phyloP scores from a whole-genome alignment of 2,888 invertebrate species.

The Thalpophila matura region DNA sequence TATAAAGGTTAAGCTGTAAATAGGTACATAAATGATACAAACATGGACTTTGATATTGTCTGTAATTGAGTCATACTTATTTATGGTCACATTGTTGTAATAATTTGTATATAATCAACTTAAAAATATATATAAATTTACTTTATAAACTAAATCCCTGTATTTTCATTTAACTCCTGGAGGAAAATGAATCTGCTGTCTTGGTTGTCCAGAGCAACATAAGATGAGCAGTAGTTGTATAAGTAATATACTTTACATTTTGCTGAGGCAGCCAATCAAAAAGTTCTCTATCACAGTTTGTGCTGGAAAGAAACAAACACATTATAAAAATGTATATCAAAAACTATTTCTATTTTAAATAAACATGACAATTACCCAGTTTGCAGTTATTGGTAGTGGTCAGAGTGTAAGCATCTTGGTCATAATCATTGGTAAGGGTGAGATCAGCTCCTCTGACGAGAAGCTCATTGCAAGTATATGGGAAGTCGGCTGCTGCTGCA shows the following conservation, averaged over 20 bases:
- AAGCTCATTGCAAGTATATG: constrained; percentile 96
- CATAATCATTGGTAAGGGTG: constrained; percentile 94
- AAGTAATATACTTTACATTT: constrained; percentile 78
- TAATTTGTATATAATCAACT: constrained; percentile 85
- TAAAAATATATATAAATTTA: constrained; percentile 88
- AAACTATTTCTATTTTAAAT: neutral
- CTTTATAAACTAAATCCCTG: constrained; percentile 90
- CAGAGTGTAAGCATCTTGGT: constrained; percentile 96
- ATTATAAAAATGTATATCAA: neutral
- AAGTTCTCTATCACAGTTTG: constrained; percentile 95
- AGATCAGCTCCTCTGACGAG: constrained; percentile 95
- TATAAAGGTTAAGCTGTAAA: constrained; percentile 1
- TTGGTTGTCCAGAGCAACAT: constrained; percentile 82
- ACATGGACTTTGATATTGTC: constrained; percentile 80
- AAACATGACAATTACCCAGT: constrained; percentile 78
- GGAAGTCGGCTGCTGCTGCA: constrained; percentile 97
- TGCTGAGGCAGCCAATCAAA: constrained; percentile 91
- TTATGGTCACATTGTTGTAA: constrained; percentile 80
- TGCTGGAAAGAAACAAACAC: constrained; percentile 88
- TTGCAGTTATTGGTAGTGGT: constrained; percentile 92
- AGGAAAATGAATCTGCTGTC: constrained; percentile 85
- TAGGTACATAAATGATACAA: constrained; percentile 60
- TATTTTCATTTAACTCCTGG: constrained; percentile 87
- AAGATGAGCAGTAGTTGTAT: constrained; percentile 73
- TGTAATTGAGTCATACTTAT: constrained; percentile 83